Evolutionary conservation across 2,797 vertebrate species (phyloP).

Genomic region (Echiichthys vipera): DNA sequence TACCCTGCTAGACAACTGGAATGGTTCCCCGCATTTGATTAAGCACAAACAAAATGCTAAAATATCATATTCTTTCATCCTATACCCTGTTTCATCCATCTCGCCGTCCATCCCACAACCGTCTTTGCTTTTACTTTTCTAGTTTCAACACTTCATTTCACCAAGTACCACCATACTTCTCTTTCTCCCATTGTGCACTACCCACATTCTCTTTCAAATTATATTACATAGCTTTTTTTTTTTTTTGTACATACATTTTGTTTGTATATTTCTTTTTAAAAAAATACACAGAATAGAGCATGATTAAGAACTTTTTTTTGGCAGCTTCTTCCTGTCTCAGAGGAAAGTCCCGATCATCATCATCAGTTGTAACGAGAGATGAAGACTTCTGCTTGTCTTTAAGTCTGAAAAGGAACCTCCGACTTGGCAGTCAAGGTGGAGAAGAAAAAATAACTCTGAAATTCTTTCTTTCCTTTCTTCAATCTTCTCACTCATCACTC

Average conservation of each 20-base stretch:
- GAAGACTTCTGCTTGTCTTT: slow-evolving; percentile 61
- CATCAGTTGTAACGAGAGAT: slow-evolving; percentile 49
- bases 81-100: slow-evolving; percentile 82
- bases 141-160: slow-evolving; percentile 52
- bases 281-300: slow-evolving; percentile 80
- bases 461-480: slow-evolving; percentile 65
- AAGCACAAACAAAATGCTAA: slow-evolving; percentile 59
- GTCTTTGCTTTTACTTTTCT: slow-evolving; percentile 42
- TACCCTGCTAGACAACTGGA: slow-evolving; percentile 66
- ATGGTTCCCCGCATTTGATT: slow-evolving; percentile 58
- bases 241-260: slow-evolving; percentile 74
- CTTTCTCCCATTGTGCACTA: slow-evolving; percentile 69
- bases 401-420: slow-evolving; percentile 69
- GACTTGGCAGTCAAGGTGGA: slow-evolving; percentile 54
- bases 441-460: slow-evolving; percentile 62
- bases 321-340: slow-evolving; percentile 78
- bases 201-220: slow-evolving; percentile 72
- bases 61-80: slow-evolving; percentile 59
- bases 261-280: slow-evolving; percentile 80
- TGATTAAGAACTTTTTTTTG: slow-evolving; percentile 81
- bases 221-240: slow-evolving; percentile 77
- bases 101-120: slow-evolving; percentile 35
- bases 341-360: slow-evolving; percentile 65
- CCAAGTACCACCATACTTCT: slow-evolving; percentile 53
- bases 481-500: slow-evolving; percentile 58